Evolutionary conservation across 2,797 vertebrate species (phyloP), one percentile per base, ranked within the genome.

Genomic region (Amphiprion clarkii): DNA sequence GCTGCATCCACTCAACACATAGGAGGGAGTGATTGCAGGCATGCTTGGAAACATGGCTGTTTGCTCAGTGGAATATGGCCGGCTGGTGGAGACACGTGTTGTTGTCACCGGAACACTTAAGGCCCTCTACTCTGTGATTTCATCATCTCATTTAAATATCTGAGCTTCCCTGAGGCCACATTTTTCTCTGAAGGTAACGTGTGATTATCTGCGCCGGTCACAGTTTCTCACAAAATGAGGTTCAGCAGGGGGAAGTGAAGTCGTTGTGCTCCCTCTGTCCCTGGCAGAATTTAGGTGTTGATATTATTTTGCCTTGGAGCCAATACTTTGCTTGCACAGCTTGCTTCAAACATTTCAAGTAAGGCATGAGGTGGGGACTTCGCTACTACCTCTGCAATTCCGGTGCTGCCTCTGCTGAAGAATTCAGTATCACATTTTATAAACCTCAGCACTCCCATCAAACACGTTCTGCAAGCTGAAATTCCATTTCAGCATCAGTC

Each of bases 1-100:
- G 75, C 76, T 64, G 46, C 76, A 83, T 78, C 52, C 74, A 65
- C 67, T 76, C 62, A 12, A 48, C 56, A 67, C 39, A 31, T 40
- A 61, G 72, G 21, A 49, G 73, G 51, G 57, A 80, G 29, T 59
- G 60, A 79, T 71, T 56, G 71, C 40, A 33, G 74, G 72, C 57
- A 13, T 79, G 74, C 69, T 64, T 44, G 49, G 74, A 46, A 78
- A 79, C 74, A 68, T 19, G 13, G 58, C n/a, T 76, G 67, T 84
- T 74, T 75, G 60, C 62, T 72, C 25, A 16, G 74, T 76, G 83
- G 83, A 88, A 88, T 88, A 84, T 76, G 83, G 76, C 68, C 6
- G 49, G 61, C 78, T 53, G 82, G 46, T 70, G 72, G 78, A 73
- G 79, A 84, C 62, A 84, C 62, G 48, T 74, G 85, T 87, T 83